These are phyloP conservation scores for Indicator indicator DNA, from an alignment of 2,113 vertebrate species.

Conservation along the genomic window DNA sequence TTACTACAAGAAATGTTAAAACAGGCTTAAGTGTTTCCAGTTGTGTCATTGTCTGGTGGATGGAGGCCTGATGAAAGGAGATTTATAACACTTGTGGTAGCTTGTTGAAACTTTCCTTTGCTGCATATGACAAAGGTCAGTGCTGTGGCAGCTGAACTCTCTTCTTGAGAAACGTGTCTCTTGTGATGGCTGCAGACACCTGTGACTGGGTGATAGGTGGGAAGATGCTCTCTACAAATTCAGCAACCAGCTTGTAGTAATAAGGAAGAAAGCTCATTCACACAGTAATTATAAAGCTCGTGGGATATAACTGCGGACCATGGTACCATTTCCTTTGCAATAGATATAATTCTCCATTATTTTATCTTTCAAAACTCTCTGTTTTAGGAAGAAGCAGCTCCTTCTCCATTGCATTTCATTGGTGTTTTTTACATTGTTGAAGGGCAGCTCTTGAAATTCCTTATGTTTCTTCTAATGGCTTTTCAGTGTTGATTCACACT, in stretches of 20 bases:
- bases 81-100: conserved; percentile 23
- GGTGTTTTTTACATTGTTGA: neutral
- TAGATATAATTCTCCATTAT: neutral
- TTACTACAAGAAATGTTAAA: neutral
- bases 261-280: neutral
- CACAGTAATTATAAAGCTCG: neutral
- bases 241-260: neutral
- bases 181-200: neutral
- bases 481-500: conserved; percentile 48
- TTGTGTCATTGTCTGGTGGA: neutral
- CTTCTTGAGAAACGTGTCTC: neutral
- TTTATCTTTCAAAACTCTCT: neutral
- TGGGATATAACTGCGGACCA: neutral
- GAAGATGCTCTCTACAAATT: neutral
- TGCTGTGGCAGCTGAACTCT: neutral
- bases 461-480: conserved; percentile 17
- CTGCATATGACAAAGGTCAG: neutral
- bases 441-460: neutral
- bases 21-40: conserved; percentile 41
- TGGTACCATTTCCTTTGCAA: neutral
- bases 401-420: neutral
- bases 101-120: conserved; percentile 13
- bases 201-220: neutral
- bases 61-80: conserved; percentile 37
- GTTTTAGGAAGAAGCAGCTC: neutral